phyloP scores from a whole-genome alignment of 2,113 vertebrate species.

The Tachycineta bicolor region DNA sequence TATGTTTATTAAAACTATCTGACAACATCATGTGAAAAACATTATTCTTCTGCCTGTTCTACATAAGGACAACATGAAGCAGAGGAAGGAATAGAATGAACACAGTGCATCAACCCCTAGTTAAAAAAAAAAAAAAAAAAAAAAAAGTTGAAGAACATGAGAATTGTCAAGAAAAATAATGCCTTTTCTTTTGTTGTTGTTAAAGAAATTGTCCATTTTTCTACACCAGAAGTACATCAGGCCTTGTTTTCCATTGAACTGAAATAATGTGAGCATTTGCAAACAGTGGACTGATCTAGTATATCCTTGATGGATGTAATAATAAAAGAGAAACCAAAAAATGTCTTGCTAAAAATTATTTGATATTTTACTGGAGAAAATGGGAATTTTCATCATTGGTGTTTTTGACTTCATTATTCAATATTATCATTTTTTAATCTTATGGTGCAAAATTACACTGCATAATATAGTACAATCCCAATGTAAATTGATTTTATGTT shows the following conservation, averaged over 20 bases:
- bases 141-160: not conserved
- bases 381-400: not conserved
- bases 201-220: not conserved
- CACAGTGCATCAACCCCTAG: not conserved
- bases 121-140: not conserved
- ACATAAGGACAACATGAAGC: not conserved
- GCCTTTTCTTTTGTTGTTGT: not conserved
- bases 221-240: not conserved
- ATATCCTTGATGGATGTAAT: not conserved
- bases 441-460: not conserved
- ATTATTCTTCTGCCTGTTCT: constrained; percentile 13
- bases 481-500: not conserved
- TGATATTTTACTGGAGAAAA: not conserved
- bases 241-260: not conserved
- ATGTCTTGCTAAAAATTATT: not conserved
- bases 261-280: not conserved
- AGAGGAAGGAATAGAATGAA: not conserved
- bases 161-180: not conserved
- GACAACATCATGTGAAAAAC: constrained; percentile 45
- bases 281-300: not conserved
- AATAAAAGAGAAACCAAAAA: not conserved
- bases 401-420: not conserved
- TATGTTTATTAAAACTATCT: constrained; percentile 41
- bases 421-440: not conserved
- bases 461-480: not conserved